These are phyloP conservation scores for Nemotelus pantherinus DNA, from an alignment of 2,888 invertebrate genomes.

Conservation along the genomic window DNA sequence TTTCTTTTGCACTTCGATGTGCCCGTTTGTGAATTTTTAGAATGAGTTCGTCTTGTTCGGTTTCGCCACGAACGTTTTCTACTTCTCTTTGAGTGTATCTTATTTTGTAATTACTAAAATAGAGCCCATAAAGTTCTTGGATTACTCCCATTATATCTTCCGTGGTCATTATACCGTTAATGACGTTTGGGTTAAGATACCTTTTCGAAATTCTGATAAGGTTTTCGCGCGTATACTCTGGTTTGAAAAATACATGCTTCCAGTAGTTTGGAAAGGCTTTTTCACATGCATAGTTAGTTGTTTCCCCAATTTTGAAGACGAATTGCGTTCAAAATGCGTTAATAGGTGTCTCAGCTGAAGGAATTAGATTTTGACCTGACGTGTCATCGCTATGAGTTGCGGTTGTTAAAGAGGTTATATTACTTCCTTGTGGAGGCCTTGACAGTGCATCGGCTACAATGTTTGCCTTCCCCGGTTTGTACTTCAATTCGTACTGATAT, in stretches of 20 bases:
- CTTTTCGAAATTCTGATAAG: slow-evolving; percentile 6
- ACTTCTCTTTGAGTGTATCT: neutral
- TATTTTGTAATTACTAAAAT: slow-evolving; percentile 4
- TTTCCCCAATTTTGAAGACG: neutral
- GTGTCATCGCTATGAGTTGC: no score
- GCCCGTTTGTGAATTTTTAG: neutral
- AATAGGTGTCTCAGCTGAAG: no score
- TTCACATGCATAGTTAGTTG: neutral
- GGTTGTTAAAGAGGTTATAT: no score
- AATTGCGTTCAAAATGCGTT: neutral
- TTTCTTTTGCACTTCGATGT: slow-evolving; percentile 41
- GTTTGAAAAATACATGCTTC: neutral
- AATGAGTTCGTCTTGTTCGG: neutral
- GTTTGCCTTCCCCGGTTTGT: slow-evolving; percentile 6
- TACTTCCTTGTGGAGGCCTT: neutral
- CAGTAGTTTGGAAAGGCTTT: neutral
- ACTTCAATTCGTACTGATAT: neutral
- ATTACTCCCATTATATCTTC: slow-evolving; percentile 8
- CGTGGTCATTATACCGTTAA: slow-evolving; percentile 9
- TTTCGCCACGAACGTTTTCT: neutral
- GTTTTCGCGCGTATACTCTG: neutral
- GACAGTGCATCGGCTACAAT: slow-evolving; percentile 4
- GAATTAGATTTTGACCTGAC: no score
- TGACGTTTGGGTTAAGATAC: slow-evolving; percentile 24
- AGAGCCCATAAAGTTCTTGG: slow-evolving; percentile 3